phyloP scores from a whole-genome alignment of 2,113 vertebrate species.

The Bombycilla garrulus region DNA sequence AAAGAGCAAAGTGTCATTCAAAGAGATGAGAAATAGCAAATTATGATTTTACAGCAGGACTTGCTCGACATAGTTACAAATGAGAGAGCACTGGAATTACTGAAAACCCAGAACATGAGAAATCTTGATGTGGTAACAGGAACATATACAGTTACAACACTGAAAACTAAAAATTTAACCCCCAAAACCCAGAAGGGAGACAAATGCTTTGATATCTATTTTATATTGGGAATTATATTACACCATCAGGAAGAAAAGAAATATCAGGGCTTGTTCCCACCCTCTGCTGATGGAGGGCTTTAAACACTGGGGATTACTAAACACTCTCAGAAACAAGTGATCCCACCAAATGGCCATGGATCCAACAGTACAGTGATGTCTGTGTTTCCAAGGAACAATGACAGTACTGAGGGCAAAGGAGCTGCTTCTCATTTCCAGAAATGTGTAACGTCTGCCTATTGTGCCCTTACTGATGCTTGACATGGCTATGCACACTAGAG shows the following conservation, averaged over 20 bases:
- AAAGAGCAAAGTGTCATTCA: background rate
- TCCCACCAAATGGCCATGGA: background rate
- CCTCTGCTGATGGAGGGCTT: background rate
- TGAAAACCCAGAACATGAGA: background rate
- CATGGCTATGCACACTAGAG: background rate
- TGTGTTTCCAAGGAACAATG: slow-evolving; percentile 23
- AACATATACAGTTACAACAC: background rate
- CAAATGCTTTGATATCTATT: background rate
- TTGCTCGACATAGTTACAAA: background rate
- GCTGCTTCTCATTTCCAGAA: slow-evolving; percentile 2
- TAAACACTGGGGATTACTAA: too few relatives aligned
- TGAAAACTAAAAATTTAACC: background rate
- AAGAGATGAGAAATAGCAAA: background rate
- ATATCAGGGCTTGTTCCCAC: background rate
- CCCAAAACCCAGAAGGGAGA: background rate
- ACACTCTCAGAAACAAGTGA: background rate
- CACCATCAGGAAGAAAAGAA: background rate
- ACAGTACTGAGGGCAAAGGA: slow-evolving; percentile 12
- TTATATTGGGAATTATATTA: background rate
- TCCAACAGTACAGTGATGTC: background rate
- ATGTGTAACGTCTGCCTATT: background rate
- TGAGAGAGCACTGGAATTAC: background rate
- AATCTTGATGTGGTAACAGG: background rate
- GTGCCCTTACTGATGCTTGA: background rate
- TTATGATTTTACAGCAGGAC: background rate